Conservation (phyloP, 1,140 invertebrate species). For the Meloidogyne chitwoodi region DNA sequence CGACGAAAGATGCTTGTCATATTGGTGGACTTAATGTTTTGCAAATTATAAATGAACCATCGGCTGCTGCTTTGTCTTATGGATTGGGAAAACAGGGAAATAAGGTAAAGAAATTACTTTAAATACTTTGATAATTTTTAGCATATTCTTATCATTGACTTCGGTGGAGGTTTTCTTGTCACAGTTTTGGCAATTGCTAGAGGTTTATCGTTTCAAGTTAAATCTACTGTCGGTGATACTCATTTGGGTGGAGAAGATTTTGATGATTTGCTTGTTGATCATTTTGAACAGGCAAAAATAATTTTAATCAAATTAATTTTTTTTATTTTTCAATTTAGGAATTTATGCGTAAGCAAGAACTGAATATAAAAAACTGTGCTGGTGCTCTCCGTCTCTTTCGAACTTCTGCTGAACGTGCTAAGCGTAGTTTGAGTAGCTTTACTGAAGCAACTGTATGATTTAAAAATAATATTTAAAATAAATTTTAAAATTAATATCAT, state of each 20-base stretch:
- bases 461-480: not conserved
- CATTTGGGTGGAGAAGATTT: slow-evolving; percentile 97
- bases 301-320: no score
- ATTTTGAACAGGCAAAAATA: slow-evolving; percentile 69
- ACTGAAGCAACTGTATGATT: slow-evolving; percentile 72
- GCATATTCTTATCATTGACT: slow-evolving; percentile 72
- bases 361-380: slow-evolving; percentile 79
- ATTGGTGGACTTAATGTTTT: slow-evolving; percentile 65
- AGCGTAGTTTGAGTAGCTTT: slow-evolving; percentile 85
- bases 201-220: slow-evolving; percentile 74
- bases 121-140: not conserved
- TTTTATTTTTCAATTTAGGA: slow-evolving; percentile 66
- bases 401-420: slow-evolving; percentile 89
- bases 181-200: slow-evolving; percentile 90
- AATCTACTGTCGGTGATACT: slow-evolving; percentile 88
- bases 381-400: slow-evolving; percentile 81
- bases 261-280: slow-evolving; percentile 87
- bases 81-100: slow-evolving; percentile 64
- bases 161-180: slow-evolving; percentile 94
- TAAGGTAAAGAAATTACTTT: slow-evolving; percentile 12
- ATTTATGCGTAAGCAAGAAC: slow-evolving; percentile 84
- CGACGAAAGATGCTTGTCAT: slow-evolving; percentile 65
- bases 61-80: slow-evolving; percentile 64
- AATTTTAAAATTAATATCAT: slow-evolving; percentile 41
- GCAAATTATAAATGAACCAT: slow-evolving; percentile 64